phyloP scores from a whole-genome alignment of 1,140 invertebrate species.

The Drosophila busckii region DNA sequence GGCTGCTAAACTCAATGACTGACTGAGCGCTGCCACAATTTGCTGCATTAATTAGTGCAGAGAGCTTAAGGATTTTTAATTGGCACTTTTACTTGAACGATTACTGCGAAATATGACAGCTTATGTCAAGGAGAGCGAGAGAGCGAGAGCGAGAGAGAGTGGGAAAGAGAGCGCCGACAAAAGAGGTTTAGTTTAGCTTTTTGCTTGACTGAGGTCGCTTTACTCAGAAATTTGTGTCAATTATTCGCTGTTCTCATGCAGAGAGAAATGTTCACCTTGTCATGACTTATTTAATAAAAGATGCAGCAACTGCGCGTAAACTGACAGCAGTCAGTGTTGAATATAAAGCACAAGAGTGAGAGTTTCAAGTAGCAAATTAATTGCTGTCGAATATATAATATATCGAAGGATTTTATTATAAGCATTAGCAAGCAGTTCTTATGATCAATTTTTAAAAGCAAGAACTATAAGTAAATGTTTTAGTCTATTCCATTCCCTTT shows the following conservation, averaged over 20 bases:
- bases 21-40: conserved; percentile 32
- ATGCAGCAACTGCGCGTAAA: conserved; percentile 15
- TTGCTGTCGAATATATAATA: no score
- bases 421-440: no score
- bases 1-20: conserved; percentile 37
- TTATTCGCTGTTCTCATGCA: conserved; percentile 27
- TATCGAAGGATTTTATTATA: no score
- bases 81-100: conserved; percentile 63
- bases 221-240: conserved; percentile 14
- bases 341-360: conserved; percentile 9
- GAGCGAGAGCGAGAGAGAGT: no score
- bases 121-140: neutral
- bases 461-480: no score
- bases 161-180: no score
- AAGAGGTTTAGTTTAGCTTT: no score
- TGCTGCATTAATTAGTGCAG: conserved; percentile 53
- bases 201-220: conserved; percentile 15
- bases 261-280: no score
- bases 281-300: conserved; percentile 37
- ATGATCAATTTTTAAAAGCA: no score
- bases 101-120: conserved; percentile 67
- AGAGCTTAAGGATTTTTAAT: conserved; percentile 56
- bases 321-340: conserved; percentile 21
- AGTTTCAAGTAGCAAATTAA: no score
- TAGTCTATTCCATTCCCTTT: no score